Base-by-base conservation (phyloP, 2,113 vertebrate species). In the Stegostoma tigrinum region DNA sequence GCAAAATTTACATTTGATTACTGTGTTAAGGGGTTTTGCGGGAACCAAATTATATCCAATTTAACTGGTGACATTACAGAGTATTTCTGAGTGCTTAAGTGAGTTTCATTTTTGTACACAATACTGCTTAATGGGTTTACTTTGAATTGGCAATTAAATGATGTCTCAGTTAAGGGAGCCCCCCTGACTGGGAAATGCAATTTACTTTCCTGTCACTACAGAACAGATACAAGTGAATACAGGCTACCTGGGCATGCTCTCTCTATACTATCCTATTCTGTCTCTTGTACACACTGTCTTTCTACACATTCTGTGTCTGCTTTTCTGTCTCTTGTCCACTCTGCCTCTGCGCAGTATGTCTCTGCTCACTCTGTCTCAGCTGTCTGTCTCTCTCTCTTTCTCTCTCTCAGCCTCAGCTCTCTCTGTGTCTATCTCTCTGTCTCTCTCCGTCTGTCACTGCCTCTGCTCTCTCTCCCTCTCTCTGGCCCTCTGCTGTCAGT, bases 1-100 rank as follows among this genome's bases (percentile, higher is more conserved):
- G 55, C 87, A 64, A 64, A 64, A 90, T 90, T n/a, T 64, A 30
- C 52, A 64, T 90, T 90, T 90, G 55, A 90, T 64, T 90, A 64
- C 1, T 15, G 27, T 90, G 87, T n/a, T n/a, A n/a, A 87, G 55
- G 85, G 27, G 30, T 52, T 83, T 87, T 87, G 24, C 30, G 14
- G 87, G 52, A 90, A 30, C 87, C 64, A 90, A 15, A 64, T 90
- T 90, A 34, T 27, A 64, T 90, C 52, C n/a, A 90, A 90, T 90
- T 90, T 64, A 61, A 64, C 55, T 34, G n/a, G 15, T 34, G n/a
- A 34, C 38, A 42, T 83, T 17, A 42, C 87, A 34, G 87, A 19
- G 55, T 5, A 64, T 14, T 90, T 14, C 87, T n/a, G 64, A 90
- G 30, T 90, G 61, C 34, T 34, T 90, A 27, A 30, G 12, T 30